phyloP scores from a whole-genome alignment of 2,113 vertebrate genomes.

The Seriola aureovittata region DNA sequence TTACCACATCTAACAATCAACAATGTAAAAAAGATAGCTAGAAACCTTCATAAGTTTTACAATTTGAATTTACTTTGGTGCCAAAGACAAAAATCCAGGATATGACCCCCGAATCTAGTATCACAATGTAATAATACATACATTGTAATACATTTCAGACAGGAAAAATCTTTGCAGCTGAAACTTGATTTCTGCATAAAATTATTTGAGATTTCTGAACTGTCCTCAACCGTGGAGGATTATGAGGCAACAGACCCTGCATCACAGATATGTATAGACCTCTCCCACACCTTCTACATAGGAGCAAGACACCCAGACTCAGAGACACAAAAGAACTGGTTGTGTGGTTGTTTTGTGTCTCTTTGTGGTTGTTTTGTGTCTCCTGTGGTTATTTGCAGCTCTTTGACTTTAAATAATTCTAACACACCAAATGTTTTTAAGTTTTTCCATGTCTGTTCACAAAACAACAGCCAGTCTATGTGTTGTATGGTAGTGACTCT shows the following conservation, averaged over 20 bases:
- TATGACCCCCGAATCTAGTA: not conserved
- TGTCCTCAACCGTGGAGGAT: no score
- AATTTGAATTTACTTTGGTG: not conserved
- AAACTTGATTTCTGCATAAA: not conserved
- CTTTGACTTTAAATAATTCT: no score
- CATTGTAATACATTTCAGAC: not conserved
- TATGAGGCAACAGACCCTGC: no score
- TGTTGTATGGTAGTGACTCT: not conserved
- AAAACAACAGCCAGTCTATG: not conserved
- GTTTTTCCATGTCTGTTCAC: not conserved
- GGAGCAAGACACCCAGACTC: no score
- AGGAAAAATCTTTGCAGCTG: not conserved
- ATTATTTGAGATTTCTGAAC: not conserved
- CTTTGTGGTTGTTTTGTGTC: no score
- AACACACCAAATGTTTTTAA: no score
- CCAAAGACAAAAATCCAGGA: not conserved
- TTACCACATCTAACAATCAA: constrained; percentile 20
- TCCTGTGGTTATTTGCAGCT: no score
- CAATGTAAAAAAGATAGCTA: not conserved
- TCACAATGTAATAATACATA: not conserved
- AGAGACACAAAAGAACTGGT: not conserved
- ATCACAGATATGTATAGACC: no score
- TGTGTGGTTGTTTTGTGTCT: no score
- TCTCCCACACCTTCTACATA: no score
- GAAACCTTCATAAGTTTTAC: not conserved